phyloP scores from a whole-genome alignment of 92 coral and sea anemone genomes.

The Muricea muricata region DNA sequence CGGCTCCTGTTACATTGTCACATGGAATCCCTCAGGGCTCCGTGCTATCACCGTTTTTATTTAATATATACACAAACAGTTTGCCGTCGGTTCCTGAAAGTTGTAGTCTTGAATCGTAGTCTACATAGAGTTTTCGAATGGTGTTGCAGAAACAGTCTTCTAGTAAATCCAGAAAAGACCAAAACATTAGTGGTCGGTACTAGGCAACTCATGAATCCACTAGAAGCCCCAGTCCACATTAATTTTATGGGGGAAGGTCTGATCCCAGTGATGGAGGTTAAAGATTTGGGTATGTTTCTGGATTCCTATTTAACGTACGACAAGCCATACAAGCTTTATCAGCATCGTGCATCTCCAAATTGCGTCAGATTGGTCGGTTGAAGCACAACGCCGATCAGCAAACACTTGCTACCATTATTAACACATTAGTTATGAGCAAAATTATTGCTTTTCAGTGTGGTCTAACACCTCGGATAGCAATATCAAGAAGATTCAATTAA shows the following conservation, averaged over 20 bases:
- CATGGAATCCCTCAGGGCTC: slow-evolving; percentile 71
- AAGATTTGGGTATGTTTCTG: no score
- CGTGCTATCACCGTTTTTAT: no score
- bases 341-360: slow-evolving; percentile 61
- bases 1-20: slow-evolving; percentile 45
- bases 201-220: slow-evolving; percentile 34
- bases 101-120: no score
- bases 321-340: background rate
- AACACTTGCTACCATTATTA: slow-evolving; percentile 30
- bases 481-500: no score
- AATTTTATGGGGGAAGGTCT: slow-evolving; percentile 31
- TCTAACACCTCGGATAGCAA: slow-evolving; percentile 60
- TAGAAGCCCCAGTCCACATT: background rate
- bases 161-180: no score
- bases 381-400: slow-evolving; percentile 37
- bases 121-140: no score
- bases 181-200: slow-evolving; percentile 56
- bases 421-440: no score
- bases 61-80: slow-evolving; percentile 66
- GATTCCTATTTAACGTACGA: slow-evolving; percentile 57
- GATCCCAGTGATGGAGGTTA: slow-evolving; percentile 40
- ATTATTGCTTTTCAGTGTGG: slow-evolving; percentile 57
- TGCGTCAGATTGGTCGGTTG: slow-evolving; percentile 51
- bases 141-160: no score
- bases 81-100: no score